Percentiles rank a stretch among this genome's conserved stretches.
Evolutionary conservation across 2,888 invertebrate genomes (phyloP).

Genomic region (Macaria notata): DNA sequence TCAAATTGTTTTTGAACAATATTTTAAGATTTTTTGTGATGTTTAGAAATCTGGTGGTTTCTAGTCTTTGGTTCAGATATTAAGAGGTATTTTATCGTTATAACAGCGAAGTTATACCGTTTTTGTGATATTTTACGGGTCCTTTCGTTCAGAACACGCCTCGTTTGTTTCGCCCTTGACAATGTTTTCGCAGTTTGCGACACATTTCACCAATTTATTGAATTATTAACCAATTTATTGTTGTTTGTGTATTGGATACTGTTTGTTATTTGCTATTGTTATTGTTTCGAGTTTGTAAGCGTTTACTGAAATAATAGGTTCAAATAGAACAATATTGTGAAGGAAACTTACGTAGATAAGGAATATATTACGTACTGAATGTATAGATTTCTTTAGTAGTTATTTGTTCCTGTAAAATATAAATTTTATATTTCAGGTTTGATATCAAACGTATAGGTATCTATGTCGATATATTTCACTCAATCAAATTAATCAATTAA

Average conservation of each 20-base stretch:
- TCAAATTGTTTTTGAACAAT: no score
- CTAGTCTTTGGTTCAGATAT: conserved; percentile 7
- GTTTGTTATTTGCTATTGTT: conserved; percentile 8
- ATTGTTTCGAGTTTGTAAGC: not conserved
- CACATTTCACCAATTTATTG: conserved; percentile 15
- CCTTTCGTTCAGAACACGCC: conserved; percentile 22
- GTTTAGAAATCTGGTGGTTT: not conserved
- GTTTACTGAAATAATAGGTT: not conserved
- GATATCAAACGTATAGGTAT: no score
- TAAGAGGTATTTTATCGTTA: conserved; percentile 25
- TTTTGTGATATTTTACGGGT: conserved; percentile 30
- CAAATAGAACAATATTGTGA: no score
- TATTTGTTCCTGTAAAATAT: no score
- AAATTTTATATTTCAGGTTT: no score
- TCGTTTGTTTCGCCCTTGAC: conserved; percentile 21
- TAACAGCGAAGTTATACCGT: conserved; percentile 21
- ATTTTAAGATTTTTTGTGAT: no score
- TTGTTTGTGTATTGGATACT: conserved; percentile 12
- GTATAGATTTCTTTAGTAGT: no score
- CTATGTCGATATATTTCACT: no score
- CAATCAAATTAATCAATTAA: no score
- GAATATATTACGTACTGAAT: no score
- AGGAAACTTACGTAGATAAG: no score
- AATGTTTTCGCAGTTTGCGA: conserved; percentile 20
- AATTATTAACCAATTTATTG: conserved; percentile 15